phyloP scores from a whole-genome alignment of 2,113 vertebrate genomes.

The Vidua chalybeata region DNA sequence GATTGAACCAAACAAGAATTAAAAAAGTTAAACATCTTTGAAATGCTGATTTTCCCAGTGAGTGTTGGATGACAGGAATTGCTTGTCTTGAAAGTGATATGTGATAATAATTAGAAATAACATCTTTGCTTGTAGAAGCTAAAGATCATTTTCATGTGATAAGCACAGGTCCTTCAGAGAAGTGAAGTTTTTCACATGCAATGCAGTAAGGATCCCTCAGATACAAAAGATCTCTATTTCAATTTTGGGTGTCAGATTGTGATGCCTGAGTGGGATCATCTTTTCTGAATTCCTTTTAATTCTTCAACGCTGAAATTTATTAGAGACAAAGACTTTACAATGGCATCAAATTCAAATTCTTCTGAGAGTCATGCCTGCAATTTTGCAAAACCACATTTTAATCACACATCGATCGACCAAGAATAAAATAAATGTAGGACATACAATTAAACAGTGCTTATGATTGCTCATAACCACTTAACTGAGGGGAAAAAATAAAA shows the following conservation, averaged over 20 bases:
- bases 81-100: neutral
- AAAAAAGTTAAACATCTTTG: neutral
- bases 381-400: neutral
- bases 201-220: neutral
- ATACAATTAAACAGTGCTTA: neutral
- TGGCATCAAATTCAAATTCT: neutral
- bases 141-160: slow-evolving; percentile 16
- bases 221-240: neutral
- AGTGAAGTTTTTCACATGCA: neutral
- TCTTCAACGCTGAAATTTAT: neutral
- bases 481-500: neutral
- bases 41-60: neutral
- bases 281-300: neutral
- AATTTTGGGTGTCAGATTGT: neutral
- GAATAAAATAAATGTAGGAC: neutral
- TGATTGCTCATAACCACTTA: neutral
- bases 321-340: neutral
- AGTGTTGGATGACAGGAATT: neutral
- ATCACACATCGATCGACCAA: neutral
- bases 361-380: neutral
- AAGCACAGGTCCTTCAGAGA: neutral
- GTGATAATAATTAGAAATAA: neutral
- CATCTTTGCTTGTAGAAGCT: neutral
- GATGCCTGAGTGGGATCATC: neutral
- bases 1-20: neutral